Conservation (phyloP, 2,888 invertebrate species). For the Drosophila birchii region DNA sequence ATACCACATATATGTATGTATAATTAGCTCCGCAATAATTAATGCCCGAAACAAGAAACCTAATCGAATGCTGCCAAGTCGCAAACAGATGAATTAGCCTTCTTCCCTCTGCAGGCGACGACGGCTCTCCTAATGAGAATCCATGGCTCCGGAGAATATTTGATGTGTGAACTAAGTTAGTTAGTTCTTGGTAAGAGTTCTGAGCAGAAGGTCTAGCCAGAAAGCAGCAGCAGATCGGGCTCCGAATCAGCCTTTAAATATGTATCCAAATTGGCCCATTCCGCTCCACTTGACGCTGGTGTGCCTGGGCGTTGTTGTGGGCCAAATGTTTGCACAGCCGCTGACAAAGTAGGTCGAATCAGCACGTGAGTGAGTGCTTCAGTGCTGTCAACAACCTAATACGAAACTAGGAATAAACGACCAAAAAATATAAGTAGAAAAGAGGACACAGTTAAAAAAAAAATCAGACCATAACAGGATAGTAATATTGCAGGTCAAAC, state of each 20-base stretch:
- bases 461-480: neutral
- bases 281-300: constrained; percentile 33
- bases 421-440: neutral
- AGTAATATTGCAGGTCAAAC: neutral
- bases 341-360: constrained; percentile 67
- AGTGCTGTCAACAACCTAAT: constrained; percentile 4
- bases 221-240: constrained; percentile 2
- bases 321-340: constrained; percentile 70
- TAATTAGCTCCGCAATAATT: constrained; percentile 47
- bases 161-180: constrained; percentile 27
- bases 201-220: constrained; percentile 42
- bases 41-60: constrained; percentile 51
- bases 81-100: constrained; percentile 11
- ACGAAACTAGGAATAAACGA: neutral
- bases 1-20: constrained; percentile 18
- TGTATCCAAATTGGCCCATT: constrained; percentile 57
- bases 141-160: constrained; percentile 16
- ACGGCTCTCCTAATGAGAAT: constrained; percentile 27
- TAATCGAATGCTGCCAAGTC: constrained; percentile 34
- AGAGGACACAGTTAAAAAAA: neutral
- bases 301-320: constrained; percentile 29
- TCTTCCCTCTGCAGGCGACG: neutral
- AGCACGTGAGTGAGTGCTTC: constrained; percentile 5
- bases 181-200: constrained; percentile 50
- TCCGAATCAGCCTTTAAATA: constrained; percentile 32